A percentile compares a stretch with the other conserved stretches of the same genome.
phyloP scores from a whole-genome alignment of 2,797 vertebrate genomes.

The Spea hammondii region DNA sequence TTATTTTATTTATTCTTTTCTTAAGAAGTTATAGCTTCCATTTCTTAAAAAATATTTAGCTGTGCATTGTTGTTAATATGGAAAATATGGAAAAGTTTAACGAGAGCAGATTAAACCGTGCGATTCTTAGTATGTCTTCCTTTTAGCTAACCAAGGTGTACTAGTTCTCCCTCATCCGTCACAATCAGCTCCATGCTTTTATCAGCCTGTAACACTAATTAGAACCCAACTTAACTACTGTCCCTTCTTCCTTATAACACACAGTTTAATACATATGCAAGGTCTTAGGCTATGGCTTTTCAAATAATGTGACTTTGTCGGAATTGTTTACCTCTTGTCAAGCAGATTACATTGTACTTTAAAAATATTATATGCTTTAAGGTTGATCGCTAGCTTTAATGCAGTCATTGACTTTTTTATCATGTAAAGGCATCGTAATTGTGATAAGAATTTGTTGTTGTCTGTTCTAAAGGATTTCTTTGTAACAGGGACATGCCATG shows the following conservation, averaged over 20 bases:
- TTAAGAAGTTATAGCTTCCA: constrained; percentile 16
- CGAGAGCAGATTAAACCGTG: no score
- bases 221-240: constrained; percentile 11
- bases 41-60: constrained; percentile 22
- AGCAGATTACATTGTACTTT: constrained; percentile 3
- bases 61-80: neutral
- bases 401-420: no score
- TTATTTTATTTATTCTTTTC: constrained; percentile 4
- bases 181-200: constrained; percentile 28
- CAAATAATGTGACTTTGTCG: constrained; percentile 35
- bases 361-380: neutral
- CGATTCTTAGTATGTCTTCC: constrained; percentile 33
- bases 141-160: constrained; percentile 20
- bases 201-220: constrained; percentile 11
- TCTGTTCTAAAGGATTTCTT: no score
- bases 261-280: constrained; percentile 8
- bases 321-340: constrained; percentile 7
- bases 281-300: constrained; percentile 11
- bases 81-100: neutral
- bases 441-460: no score
- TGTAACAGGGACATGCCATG: no score
- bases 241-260: constrained; percentile 17
- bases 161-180: constrained; percentile 26
- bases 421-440: no score
- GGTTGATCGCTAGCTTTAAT: neutral